phyloP scores from a whole-genome alignment of 2,113 vertebrate species.

The Arizona elegans region DNA sequence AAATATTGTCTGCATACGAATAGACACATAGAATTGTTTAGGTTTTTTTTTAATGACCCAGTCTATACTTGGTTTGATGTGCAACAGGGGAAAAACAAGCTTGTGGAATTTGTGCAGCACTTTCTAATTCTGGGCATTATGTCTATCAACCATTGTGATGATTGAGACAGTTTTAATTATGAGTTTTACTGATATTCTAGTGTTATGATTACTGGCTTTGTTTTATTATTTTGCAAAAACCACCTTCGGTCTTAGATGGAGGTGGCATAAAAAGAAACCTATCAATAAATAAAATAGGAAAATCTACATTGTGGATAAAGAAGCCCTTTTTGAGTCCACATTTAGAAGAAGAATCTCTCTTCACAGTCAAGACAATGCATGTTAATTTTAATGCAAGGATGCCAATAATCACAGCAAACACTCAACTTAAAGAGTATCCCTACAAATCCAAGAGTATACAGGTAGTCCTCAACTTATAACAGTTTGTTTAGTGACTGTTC shows the following conservation, averaged over 20 bases:
- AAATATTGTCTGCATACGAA: background rate
- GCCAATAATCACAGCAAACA: background rate
- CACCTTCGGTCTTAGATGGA: background rate
- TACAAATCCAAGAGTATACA: background rate
- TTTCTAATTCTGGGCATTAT: background rate
- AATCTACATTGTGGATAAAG: background rate
- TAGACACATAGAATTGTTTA: background rate
- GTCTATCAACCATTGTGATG: background rate
- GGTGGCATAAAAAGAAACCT: background rate
- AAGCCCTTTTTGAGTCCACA: background rate
- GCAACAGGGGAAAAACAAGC: background rate
- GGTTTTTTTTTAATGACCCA: background rate
- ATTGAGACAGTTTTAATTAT: background rate
- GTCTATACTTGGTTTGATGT: background rate
- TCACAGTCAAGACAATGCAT: background rate
- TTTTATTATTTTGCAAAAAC: background rate
- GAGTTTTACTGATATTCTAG: background rate
- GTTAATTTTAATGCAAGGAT: background rate
- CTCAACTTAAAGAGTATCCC: background rate
- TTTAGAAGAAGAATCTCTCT: background rate
- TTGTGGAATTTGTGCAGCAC: background rate
- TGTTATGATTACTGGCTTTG: background rate
- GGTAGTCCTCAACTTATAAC: too few relatives aligned
- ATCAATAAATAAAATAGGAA: background rate
- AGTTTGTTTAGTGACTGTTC: too few relatives aligned